Evolutionary conservation across 1,140 invertebrate species (phyloP), one percentile per base, ranked within the genome.

Genomic region (Sycophila sp.): DNA sequence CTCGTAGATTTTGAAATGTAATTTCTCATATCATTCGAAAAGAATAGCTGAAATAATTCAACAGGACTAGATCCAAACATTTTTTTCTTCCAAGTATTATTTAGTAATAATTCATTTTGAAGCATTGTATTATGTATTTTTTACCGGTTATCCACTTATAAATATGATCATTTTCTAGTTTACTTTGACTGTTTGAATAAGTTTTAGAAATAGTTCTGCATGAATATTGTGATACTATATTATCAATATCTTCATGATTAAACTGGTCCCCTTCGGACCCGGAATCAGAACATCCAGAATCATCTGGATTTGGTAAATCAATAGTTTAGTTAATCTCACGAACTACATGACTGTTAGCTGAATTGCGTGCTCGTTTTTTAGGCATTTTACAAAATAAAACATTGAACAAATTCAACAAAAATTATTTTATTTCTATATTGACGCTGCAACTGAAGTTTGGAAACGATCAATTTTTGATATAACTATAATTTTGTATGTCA

Each of bases 31-130:
- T 58, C 64, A 10, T 42, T 5, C 6, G 13, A 51, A 38, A 67
- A 67, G 8, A 67, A 69, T 47, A 36, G 22, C 26, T 60, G 38
- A 68, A 68, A 68, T 34, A 68, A 19, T 32, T 68, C 55, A 49
- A 59, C 55, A 15, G 55, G 42, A 53, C 22, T 45, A 53, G 10
- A 38, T 28, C 19, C 30, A 28, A 28, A 30, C 36, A 69, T 60
- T 51, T 60, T 60, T 40, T 24, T 59, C 64, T 67, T 53, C 32
- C 26, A 17, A 17, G 7, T 11, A 19, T 64, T 28, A 34, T 32
- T 64, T 8, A 64, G 45, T 13, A 64, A 28, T 28, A 51, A 51
- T 49, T 42, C 28, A 64, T 51, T 28, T 64, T 64, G 4, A 17
- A 64, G 34, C 34, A 34, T 42, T 4, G 5, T n/a, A 51, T 13